Conservation (phyloP, 2,113 vertebrate genomes). For the Nematolebias whitei region DNA sequence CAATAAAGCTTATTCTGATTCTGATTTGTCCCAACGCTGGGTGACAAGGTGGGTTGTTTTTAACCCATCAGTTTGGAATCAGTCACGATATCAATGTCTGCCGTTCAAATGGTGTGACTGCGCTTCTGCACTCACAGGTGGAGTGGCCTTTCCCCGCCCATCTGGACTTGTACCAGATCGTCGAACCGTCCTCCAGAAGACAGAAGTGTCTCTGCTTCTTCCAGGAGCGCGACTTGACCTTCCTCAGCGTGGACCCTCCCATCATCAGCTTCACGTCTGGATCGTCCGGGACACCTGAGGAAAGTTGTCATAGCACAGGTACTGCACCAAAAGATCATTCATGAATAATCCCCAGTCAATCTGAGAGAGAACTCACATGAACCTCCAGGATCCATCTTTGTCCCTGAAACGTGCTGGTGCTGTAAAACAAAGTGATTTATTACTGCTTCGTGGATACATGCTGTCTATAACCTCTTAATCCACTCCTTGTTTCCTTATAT, state of each 20-base stretch:
- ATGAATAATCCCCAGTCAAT: not conserved
- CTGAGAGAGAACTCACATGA: constrained; percentile 56
- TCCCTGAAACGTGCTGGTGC: constrained; percentile 39
- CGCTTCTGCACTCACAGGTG: constrained; percentile 81
- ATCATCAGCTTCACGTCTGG: constrained; percentile 87
- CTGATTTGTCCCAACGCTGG: too few species aligned
- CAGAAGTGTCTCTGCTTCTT: constrained; percentile 91
- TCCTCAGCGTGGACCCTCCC: constrained; percentile 85
- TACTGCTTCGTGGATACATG: too few species aligned
- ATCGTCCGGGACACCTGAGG: constrained; percentile 82
- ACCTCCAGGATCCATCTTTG: constrained; percentile 67
- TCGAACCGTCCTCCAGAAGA: constrained; percentile 90
- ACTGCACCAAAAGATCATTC: not conserved
- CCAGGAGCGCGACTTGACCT: constrained; percentile 92
- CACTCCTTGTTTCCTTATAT: too few species aligned
- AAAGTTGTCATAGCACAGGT: not conserved
- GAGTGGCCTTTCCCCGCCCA: constrained; percentile 84
- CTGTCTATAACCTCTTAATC: too few species aligned
- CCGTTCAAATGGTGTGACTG: too few species aligned
- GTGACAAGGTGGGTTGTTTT: too few species aligned
- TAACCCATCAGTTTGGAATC: too few species aligned
- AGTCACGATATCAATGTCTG: too few species aligned
- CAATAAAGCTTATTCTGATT: too few species aligned
- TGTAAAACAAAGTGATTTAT: constrained; percentile 32
- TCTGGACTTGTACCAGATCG: constrained; percentile 92